Conservation (phyloP, 2,888 invertebrate species). For the Stictocephala bisonia region DNA sequence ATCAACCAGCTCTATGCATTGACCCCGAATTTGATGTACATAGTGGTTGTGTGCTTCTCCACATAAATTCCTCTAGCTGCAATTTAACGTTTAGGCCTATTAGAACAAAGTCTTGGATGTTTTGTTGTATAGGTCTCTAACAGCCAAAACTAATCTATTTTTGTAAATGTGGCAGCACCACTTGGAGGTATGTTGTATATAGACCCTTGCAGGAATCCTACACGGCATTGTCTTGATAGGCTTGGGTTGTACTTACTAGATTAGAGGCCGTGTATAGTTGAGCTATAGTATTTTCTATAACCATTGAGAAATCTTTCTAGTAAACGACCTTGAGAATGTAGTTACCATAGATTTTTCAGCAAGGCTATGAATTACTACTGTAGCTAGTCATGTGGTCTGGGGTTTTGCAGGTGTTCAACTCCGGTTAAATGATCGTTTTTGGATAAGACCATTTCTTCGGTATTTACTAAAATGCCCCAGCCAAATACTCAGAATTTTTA, state of each 20-base stretch:
- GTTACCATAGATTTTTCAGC: conserved; percentile 45
- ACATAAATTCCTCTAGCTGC: conserved; percentile 28
- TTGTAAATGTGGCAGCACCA: conserved; percentile 15
- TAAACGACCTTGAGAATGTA: conserved; percentile 28
- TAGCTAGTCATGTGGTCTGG: conserved; percentile 31
- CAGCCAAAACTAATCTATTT: conserved; percentile 39
- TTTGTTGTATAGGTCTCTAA: conserved; percentile 38
- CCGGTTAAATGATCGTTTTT: not conserved
- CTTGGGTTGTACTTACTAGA: conserved; percentile 42
- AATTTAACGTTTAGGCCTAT: conserved; percentile 41
- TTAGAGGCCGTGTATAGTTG: conserved; percentile 38
- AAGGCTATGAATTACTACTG: conserved; percentile 31
- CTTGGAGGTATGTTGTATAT: conserved; percentile 15
- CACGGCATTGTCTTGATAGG: conserved; percentile 5
- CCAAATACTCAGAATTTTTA: conserved; percentile 22
- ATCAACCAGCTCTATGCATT: not conserved
- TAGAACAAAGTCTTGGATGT: conserved; percentile 28
- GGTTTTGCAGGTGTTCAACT: too few species aligned
- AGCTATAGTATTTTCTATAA: conserved; percentile 47
- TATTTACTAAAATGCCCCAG: conserved; percentile 25
- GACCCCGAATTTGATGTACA: not conserved
- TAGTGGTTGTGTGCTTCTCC: not conserved
- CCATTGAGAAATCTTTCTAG: conserved; percentile 45
- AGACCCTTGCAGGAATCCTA: conserved; percentile 35
- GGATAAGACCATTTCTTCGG: conserved; percentile 7